Evolutionary conservation across 1,140 invertebrate species (phyloP).

Genomic region (Catajapyx aquilonaris): DNA sequence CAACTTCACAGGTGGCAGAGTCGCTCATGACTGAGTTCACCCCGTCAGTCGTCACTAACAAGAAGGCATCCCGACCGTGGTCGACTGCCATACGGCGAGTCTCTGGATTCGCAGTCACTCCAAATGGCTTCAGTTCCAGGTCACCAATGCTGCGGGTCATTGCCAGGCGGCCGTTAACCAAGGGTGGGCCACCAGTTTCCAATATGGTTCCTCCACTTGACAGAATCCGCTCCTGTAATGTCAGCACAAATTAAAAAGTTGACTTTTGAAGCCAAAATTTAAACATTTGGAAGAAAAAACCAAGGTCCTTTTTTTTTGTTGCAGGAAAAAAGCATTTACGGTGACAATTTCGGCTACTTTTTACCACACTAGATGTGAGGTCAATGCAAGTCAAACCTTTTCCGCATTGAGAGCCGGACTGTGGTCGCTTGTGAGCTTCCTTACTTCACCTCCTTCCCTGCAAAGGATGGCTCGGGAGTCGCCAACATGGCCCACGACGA

Average conservation of each 20-base stretch:
- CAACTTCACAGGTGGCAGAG: constrained; percentile 27
- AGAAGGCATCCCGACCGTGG: constrained; percentile 30
- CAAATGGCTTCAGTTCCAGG: constrained; percentile 28
- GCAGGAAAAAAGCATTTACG: constrained; percentile 5
- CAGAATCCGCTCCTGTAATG: constrained; percentile 22
- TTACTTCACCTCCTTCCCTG: constrained; percentile 21
- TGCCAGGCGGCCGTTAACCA: constrained; percentile 24
- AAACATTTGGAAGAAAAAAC: no score
- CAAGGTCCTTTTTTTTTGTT: no score
- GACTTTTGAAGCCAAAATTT: no score
- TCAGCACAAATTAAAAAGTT: constrained; percentile 18
- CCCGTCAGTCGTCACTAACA: constrained; percentile 30
- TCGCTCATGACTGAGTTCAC: constrained; percentile 28
- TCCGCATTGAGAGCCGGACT: constrained; percentile 21
- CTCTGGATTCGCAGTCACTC: constrained; percentile 28
- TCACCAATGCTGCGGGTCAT: constrained; percentile 37
- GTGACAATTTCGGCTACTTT: constrained; percentile 1
- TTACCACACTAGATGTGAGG: no score
- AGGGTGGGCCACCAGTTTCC: constrained; percentile 1
- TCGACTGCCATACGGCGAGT: constrained; percentile 23
- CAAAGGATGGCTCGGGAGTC: constrained; percentile 31
- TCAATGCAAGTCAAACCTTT: no score
- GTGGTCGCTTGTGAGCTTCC: constrained; percentile 28
- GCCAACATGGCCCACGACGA: constrained; percentile 28
- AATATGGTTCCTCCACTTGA: constrained; percentile 11